Evolutionary conservation across 1,140 invertebrate genomes (phyloP), one percentile per base, ranked within the genome.

Genomic region (Musca domestica): DNA sequence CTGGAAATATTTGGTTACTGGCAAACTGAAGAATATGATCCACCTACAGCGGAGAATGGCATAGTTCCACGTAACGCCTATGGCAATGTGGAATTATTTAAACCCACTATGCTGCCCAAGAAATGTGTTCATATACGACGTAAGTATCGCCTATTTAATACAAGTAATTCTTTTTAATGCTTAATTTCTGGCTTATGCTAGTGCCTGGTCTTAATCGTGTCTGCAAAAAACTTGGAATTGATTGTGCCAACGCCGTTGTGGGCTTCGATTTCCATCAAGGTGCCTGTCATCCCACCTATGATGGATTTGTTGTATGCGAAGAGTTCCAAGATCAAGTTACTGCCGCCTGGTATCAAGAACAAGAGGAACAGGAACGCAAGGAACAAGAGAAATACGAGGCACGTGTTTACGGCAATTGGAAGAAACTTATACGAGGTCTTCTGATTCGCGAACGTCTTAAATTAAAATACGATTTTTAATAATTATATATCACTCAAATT

Each of bases 81-180:
- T 84, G 98, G 97, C 51, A 99, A 99, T 85, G 95, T 99, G 1
- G 98, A 99, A 82, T 82, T 99, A 12, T 99, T 96, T 77, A 92
- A 98, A 80, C 86, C 88, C 0, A 91, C 88, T 71, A 99, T 99
- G 97, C 84, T 99, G 72, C 98, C 98, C 0, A 91, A 89, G 82
- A 95, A 95, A 74, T 95, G 93, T 34, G 95, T 96, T 12, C 94
- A 98, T 80, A 82, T 99, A 64, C 86, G 89, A 83, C 83, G 92
- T 93, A 86, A 87, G 88, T 81, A 66, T n/a, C n/a, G n/a, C n/a
- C 9, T 30, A 5, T 6, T 19, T 61, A n/a, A n/a, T n/a, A n/a
- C n/a, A n/a, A n/a, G 52, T 27, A 15, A 17, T 54, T 61, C 22
- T 41, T 15, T 46, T 30, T 69, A 47, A 65, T 30, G 19, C 48